Evolutionary conservation across 2,113 vertebrate genomes (phyloP).

Genomic region (Anhinga anhinga): DNA sequence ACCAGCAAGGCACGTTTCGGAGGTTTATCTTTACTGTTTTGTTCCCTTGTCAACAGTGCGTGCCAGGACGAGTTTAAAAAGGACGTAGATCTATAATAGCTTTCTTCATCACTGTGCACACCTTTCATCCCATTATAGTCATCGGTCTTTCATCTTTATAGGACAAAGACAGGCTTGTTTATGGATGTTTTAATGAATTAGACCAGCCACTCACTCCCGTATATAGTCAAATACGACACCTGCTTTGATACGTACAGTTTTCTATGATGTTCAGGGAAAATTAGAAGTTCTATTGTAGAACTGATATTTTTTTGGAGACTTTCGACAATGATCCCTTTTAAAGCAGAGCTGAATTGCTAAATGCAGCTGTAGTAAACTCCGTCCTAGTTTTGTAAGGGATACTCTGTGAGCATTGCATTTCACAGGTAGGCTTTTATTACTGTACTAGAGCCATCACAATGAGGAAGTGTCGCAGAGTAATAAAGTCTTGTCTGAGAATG

Average conservation of each 20-base stretch:
- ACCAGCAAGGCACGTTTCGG: neutral
- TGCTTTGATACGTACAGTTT: constrained; percentile 64
- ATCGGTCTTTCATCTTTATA: constrained; percentile 72
- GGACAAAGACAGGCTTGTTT: constrained; percentile 80
- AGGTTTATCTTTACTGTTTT: constrained; percentile 48
- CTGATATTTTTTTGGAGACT: constrained; percentile 11
- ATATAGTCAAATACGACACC: constrained; percentile 49
- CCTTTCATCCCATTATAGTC: constrained; percentile 76
- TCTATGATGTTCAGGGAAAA: constrained; percentile 57
- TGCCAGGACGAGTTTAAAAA: constrained; percentile 72
- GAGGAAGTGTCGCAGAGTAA: constrained; percentile 42
- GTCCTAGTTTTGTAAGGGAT: constrained; percentile 59
- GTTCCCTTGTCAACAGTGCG: constrained; percentile 67
- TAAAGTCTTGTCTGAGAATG: neutral
- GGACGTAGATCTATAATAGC: constrained; percentile 67
- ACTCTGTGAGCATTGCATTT: constrained; percentile 27
- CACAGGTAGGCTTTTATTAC: constrained; percentile 66
- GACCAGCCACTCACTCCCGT: constrained; percentile 46
- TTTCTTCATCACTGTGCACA: constrained; percentile 70
- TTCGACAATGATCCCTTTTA: constrained; percentile 48
- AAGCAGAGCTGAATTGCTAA: constrained; percentile 43
- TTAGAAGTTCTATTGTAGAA: constrained; percentile 60
- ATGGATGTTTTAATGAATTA: constrained; percentile 63
- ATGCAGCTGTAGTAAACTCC: constrained; percentile 38
- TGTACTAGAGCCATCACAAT: neutral